Conservation (phyloP, 53 echinoderm and acorn worm species). For the Holothuria scabra region DNA sequence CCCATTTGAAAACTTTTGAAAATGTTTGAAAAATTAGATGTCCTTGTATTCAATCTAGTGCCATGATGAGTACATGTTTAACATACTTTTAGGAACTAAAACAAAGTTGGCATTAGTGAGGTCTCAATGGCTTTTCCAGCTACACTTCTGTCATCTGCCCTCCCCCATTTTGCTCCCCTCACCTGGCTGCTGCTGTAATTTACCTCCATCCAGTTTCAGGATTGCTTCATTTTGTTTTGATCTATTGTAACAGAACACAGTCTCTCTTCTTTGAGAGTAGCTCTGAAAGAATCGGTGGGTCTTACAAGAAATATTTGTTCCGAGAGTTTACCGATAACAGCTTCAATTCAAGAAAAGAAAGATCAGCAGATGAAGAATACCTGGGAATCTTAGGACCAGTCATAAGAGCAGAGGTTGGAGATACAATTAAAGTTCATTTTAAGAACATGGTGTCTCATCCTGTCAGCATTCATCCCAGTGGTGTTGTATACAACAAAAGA, state of each 20-base stretch:
- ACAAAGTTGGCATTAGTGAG: too few species aligned
- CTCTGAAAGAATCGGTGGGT: slow-evolving; percentile 60
- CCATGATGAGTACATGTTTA: too few species aligned
- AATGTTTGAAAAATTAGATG: too few species aligned
- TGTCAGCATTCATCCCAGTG: slow-evolving; percentile 74
- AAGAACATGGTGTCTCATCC: slow-evolving; percentile 66
- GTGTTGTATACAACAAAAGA: slow-evolving; percentile 75
- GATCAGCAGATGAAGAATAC: slow-evolving; percentile 52
- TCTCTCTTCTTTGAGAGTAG: slow-evolving; percentile 64
- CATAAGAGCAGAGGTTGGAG: slow-evolving; percentile 88
- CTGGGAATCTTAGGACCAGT: slow-evolving; percentile 91
- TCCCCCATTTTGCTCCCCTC: too few species aligned
- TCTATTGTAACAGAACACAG: background rate
- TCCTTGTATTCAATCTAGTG: too few species aligned
- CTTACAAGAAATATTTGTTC: slow-evolving; percentile 68
- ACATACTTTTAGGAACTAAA: too few species aligned
- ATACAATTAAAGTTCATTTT: slow-evolving; percentile 76
- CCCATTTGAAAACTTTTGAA: too few species aligned
- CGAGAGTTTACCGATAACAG: slow-evolving; percentile 64
- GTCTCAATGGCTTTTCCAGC: too few species aligned
- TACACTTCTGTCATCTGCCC: too few species aligned
- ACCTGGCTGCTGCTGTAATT: too few species aligned
- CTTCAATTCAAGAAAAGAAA: slow-evolving; percentile 30
- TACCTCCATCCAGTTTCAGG: too few species aligned
- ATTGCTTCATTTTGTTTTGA: too few species aligned